These are phyloP conservation scores for Ashinkailepas kermadecensis DNA, from an alignment of 2,888 invertebrate genomes.

Conservation along the genomic window DNA sequence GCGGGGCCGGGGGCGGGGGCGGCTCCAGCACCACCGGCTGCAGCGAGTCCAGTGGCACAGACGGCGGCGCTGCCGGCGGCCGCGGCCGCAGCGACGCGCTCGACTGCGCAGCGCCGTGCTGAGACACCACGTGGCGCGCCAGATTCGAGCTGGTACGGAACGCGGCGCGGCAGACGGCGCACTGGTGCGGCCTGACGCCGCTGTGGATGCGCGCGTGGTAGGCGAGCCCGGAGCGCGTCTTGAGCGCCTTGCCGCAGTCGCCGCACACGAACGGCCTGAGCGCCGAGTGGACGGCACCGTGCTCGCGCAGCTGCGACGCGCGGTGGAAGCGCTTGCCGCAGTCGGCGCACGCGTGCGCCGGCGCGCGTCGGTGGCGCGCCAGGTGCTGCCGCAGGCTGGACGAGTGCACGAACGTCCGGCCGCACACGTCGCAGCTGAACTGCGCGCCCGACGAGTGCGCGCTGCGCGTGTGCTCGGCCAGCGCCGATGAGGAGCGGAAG, in stretches of 20 bases:
- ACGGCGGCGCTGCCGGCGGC: constrained; percentile 70
- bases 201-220: constrained; percentile 13
- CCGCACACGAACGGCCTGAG: constrained; percentile 63
- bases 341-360: not conserved
- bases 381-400: constrained; percentile 10
- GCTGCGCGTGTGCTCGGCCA: constrained; percentile 76
- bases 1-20: constrained; percentile 51
- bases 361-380: not conserved
- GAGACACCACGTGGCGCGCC: constrained; percentile 65
- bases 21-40: constrained; percentile 58
- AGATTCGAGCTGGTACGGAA: constrained; percentile 16
- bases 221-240: constrained; percentile 54
- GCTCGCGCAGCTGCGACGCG: constrained; percentile 62
- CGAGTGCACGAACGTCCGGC: constrained; percentile 2
- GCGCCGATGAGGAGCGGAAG: constrained; percentile 68
- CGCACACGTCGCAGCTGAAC: constrained; percentile 49
- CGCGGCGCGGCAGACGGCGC: not conserved
- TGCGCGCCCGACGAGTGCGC: constrained; percentile 74
- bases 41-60: constrained; percentile 63
- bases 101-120: constrained; percentile 78
- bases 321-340: constrained; percentile 49
- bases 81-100: constrained; percentile 67
- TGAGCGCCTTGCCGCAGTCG: constrained; percentile 58
- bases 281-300: constrained; percentile 66
- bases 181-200: constrained; percentile 4